These are phyloP conservation scores for Furcula furcula DNA, from an alignment of 2,888 invertebrate species.

Conservation along the genomic window DNA sequence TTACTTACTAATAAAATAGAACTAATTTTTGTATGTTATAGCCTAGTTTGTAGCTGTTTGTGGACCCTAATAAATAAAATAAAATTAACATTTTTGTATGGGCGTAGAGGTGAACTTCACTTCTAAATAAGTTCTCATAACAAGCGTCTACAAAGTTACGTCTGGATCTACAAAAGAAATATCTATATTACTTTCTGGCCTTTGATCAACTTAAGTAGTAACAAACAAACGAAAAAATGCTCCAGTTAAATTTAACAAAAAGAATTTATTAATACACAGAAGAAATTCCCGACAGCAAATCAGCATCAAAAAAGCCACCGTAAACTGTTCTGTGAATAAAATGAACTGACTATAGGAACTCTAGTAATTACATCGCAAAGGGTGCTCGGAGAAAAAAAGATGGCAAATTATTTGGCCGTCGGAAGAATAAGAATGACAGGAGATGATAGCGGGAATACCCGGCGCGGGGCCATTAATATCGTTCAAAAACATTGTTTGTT, in stretches of 20 bases:
- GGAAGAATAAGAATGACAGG: slow-evolving; percentile 59
- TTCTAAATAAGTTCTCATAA: no score
- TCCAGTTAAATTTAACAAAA: slow-evolving; percentile 2
- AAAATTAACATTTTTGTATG: no score
- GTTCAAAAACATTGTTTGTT: slow-evolving; percentile 73
- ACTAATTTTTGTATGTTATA: no score
- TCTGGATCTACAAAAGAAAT: no score
- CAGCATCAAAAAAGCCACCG: not conserved
- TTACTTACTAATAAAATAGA: no score
- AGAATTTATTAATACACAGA: slow-evolving; percentile 1
- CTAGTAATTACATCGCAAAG: slow-evolving; percentile 28
- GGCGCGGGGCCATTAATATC: slow-evolving; percentile 61
- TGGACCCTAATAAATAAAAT: no score
- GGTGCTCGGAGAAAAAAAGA: slow-evolving; percentile 30
- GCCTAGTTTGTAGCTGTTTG: no score
- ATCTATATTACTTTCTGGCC: no score
- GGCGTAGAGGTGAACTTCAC: no score
- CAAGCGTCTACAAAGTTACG: no score
- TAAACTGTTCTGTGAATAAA: slow-evolving; percentile 5
- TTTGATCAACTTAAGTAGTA: not conserved
- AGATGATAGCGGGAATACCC: slow-evolving; percentile 55
- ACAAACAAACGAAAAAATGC: slow-evolving; percentile 3
- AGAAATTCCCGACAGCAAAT: not conserved
- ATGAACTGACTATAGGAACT: slow-evolving; percentile 21
- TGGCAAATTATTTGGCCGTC: slow-evolving; percentile 50